phyloP scores from a whole-genome alignment of 2,797 vertebrate genomes.

The Bovichtus diacanthus region DNA sequence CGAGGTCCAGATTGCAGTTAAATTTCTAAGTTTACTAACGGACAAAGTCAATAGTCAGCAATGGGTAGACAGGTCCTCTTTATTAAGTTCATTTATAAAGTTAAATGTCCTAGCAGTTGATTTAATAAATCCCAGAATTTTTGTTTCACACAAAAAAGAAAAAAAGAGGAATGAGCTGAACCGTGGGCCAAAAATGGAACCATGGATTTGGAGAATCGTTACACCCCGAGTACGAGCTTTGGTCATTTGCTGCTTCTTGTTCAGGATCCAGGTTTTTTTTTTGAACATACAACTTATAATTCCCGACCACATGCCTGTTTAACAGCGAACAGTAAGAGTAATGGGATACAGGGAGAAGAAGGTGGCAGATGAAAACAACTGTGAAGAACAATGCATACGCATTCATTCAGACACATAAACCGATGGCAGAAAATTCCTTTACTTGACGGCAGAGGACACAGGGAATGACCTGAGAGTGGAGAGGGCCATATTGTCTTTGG shows the following conservation, averaged over 20 bases:
- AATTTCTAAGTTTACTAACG: too few species aligned
- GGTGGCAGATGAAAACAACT: constrained; percentile 38
- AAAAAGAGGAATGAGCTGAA: too few species aligned
- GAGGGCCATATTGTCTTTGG: constrained; percentile 63
- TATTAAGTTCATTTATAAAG: too few species aligned
- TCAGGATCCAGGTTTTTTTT: not conserved
- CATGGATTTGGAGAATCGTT: too few species aligned
- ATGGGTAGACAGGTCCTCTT: too few species aligned
- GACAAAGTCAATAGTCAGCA: too few species aligned
- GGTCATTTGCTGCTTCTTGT: not conserved
- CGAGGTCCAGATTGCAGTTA: too few species aligned
- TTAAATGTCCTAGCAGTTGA: too few species aligned
- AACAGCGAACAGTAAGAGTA: not conserved
- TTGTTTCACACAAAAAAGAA: too few species aligned
- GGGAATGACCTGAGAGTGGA: constrained; percentile 56
- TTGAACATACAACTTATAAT: constrained; percentile 11
- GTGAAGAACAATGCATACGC: constrained; percentile 20
- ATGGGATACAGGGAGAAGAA: constrained; percentile 12
- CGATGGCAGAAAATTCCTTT: constrained; percentile 41
- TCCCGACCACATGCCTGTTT: constrained; percentile 22
- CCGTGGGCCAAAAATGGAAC: too few species aligned
- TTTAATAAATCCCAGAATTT: too few species aligned
- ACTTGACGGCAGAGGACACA: constrained; percentile 68
- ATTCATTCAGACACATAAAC: constrained; percentile 45
- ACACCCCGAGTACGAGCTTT: too few species aligned